phyloP scores from a whole-genome alignment of 2,888 invertebrate species.

The Heliothis peltigera region DNA sequence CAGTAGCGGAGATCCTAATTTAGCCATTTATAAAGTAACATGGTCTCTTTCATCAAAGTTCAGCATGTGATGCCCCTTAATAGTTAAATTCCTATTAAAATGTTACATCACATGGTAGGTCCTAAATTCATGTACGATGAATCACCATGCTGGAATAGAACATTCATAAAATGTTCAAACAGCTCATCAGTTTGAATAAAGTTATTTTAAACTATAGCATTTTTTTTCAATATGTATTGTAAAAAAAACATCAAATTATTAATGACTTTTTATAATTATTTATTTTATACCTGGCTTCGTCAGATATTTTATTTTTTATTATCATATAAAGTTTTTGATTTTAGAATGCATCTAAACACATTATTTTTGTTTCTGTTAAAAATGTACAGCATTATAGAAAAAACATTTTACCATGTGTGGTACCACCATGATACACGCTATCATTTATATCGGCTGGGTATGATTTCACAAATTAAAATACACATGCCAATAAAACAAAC shows the following conservation, averaged over 20 bases:
- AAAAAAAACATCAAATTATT: too few relatives aligned
- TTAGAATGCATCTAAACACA: too few relatives aligned
- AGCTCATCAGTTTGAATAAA: slow-evolving; percentile 18
- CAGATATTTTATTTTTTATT: too few relatives aligned
- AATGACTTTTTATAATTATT: too few relatives aligned
- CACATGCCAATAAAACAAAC: background rate
- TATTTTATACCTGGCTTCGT: too few relatives aligned
- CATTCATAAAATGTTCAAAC: slow-evolving; percentile 26
- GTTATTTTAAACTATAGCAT: slow-evolving; percentile 11
- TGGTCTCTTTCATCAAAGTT: background rate
- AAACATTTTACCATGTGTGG: too few relatives aligned
- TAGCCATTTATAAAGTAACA: too few relatives aligned
- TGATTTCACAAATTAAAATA: background rate
- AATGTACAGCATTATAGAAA: too few relatives aligned
- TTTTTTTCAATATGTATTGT: background rate
- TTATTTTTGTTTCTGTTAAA: too few relatives aligned
- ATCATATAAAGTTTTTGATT: too few relatives aligned
- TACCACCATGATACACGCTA: too few relatives aligned
- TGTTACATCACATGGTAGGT: slow-evolving; percentile 51
- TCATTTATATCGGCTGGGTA: too few relatives aligned
- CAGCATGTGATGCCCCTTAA: slow-evolving; percentile 6
- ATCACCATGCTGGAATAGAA: slow-evolving; percentile 46
- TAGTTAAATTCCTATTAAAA: slow-evolving; percentile 39
- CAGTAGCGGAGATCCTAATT: background rate
- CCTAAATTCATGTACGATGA: slow-evolving; percentile 58